A percentile compares a stretch with the other conserved stretches of the same genome.
phyloP scores from a whole-genome alignment of 2,113 vertebrate species.

The Ceyx melanurus region DNA sequence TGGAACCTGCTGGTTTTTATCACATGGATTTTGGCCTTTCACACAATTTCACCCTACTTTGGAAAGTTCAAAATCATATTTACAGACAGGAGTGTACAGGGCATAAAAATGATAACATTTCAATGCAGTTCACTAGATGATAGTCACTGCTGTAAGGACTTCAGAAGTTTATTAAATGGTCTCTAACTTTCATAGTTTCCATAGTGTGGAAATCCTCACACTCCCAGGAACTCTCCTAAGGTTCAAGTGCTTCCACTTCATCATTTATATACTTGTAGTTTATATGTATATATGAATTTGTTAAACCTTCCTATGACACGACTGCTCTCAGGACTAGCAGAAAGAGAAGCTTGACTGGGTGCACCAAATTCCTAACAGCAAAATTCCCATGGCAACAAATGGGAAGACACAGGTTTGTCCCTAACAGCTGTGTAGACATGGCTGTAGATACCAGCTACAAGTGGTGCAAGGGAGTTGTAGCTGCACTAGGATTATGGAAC shows the following conservation, averaged over 20 bases:
- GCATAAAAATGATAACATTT: background rate
- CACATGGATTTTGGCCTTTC: conserved; percentile 16
- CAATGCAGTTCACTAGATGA: background rate
- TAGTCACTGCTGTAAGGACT: background rate
- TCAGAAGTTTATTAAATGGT: background rate
- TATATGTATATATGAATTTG: too few relatives aligned
- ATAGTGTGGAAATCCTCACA: background rate
- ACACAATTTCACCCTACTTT: background rate
- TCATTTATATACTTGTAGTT: background rate
- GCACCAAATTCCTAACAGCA: background rate
- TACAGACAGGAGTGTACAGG: background rate
- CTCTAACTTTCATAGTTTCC: background rate
- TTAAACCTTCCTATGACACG: background rate
- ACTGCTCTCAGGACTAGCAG: background rate
- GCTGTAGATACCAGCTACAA: background rate
- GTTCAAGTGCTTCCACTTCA: background rate
- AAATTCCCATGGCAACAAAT: background rate
- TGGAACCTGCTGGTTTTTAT: background rate
- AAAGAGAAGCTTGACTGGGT: background rate
- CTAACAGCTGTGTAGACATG: background rate
- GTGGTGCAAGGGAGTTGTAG: background rate
- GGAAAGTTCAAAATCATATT: background rate
- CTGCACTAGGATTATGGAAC: background rate
- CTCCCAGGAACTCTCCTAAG: background rate
- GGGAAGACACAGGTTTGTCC: background rate